A percentile compares a stretch with the other conserved stretches of the same genome.
These are phyloP conservation scores for Gephyroberyx darwinii DNA, from an alignment of 2,797 vertebrate genomes.

Conservation along the genomic window DNA sequence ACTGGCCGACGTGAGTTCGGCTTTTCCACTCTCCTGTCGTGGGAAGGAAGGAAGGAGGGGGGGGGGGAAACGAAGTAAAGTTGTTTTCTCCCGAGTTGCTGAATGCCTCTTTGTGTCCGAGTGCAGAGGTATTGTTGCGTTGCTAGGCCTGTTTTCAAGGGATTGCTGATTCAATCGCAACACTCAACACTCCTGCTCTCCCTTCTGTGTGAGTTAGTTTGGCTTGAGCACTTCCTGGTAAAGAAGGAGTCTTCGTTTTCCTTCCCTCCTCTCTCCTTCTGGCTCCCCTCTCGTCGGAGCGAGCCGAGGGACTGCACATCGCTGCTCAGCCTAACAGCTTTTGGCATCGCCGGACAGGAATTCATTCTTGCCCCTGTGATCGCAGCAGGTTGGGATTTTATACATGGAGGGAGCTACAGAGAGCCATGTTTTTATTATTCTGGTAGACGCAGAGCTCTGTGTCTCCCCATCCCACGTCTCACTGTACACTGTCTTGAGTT, in stretches of 20 bases:
- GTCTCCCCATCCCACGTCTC: slow-evolving; percentile 46
- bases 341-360: slow-evolving; percentile 78
- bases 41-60: neutral
- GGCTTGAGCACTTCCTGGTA: slow-evolving; percentile 32
- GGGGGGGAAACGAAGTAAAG: slow-evolving; percentile 13
- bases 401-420: slow-evolving; percentile 66
- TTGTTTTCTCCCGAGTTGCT: slow-evolving; percentile 19
- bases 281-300: slow-evolving; percentile 29
- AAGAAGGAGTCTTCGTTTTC: slow-evolving; percentile 47
- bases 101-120: slow-evolving; percentile 37
- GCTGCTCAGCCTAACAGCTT: slow-evolving; percentile 70
- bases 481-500: slow-evolving; percentile 39
- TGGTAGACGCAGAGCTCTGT: slow-evolving; percentile 57
- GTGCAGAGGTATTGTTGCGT: slow-evolving; percentile 32
- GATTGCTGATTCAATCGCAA: slow-evolving; percentile 46
- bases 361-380: slow-evolving; percentile 71
- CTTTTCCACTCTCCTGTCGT: neutral
- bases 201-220: slow-evolving; percentile 26
- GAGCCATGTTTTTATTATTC: slow-evolving; percentile 72
- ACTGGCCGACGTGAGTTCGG: neutral
- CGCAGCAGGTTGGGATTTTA: slow-evolving; percentile 72
- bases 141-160: slow-evolving; percentile 37
- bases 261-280: slow-evolving; percentile 19
- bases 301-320: slow-evolving; percentile 41
- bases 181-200: slow-evolving; percentile 32